These are phyloP conservation scores for Aphelocoma coerulescens DNA, from an alignment of 2,113 vertebrate genomes.

Conservation along the genomic window DNA sequence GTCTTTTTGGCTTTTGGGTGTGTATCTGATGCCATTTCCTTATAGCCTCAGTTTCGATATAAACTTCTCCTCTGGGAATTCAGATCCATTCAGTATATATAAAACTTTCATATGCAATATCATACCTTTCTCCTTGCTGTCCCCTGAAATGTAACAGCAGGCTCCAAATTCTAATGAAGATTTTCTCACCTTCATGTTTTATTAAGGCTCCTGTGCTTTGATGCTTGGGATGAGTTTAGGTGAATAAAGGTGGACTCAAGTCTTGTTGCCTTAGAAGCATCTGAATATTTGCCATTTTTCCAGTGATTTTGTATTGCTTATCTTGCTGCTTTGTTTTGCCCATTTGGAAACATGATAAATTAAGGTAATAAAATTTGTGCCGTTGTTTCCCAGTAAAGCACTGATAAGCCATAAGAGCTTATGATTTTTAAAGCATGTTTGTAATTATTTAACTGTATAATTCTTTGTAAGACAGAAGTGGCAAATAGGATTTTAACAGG, in stretches of 20 bases:
- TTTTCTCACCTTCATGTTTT: conserved; percentile 18
- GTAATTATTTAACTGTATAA: not conserved
- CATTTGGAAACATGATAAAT: not conserved
- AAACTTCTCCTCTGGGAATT: conserved; percentile 41
- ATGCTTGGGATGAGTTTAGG: not conserved
- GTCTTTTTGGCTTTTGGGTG: not conserved
- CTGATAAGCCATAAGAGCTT: not conserved
- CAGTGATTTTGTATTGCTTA: not conserved
- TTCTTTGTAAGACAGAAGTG: not conserved
- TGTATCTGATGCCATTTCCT: conserved; percentile 12
- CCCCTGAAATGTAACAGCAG: not conserved
- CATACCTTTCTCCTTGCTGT: not conserved
- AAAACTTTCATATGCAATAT: conserved; percentile 12
- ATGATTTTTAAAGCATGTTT: not conserved
- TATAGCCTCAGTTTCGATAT: not conserved
- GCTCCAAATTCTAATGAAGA: not conserved
- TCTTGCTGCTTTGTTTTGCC: not conserved
- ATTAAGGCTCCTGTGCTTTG: not conserved
- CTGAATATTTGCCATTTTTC: not conserved
- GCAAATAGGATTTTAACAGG: not conserved
- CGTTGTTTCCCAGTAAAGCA: not conserved
- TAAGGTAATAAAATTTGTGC: not conserved
- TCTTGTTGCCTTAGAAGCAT: not conserved
- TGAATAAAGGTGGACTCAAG: not conserved
- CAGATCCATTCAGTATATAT: not conserved